Evolutionary conservation across 2,113 vertebrate species (phyloP), one percentile per base, ranked within the genome.

Genomic region (Ceyx melanurus): DNA sequence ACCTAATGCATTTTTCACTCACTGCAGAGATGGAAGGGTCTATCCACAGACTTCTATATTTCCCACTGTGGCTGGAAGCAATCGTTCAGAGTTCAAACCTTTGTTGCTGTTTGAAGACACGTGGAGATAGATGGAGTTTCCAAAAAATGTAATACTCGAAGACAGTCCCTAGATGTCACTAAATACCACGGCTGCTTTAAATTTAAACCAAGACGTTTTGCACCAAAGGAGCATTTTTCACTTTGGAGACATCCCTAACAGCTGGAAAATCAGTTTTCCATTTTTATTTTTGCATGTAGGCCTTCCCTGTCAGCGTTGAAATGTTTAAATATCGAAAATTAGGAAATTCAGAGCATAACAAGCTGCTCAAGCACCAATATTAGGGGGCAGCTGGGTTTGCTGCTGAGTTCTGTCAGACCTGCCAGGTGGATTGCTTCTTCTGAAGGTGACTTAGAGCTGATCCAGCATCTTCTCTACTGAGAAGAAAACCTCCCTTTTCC

Each of bases 131-230:
- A 42, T 10, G 0, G 4, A 37, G 37, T 33, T 90, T 87, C 76
- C 76, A 81, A 42, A 60, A 77, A 15, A 5, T 97, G 97, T 53
- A 96, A 28, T 95, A 54, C 90, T 90, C 12, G 0, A 51, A 76
- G 54, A 31, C 23, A 50, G 86, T 93, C 97, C 94, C 96, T 97
- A 97, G 97, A 96, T 97, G 97, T 97, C 97, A 95, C 94, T 96
- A 53, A 96, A 96, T 71, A 93, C 95, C 95, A 85, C 3, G 46
- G 23, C 86, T 95, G 79, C 26, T 51, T 90, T 85, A 35, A 88
- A 66, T 20, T 21, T 3, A 25, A 71, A 50, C 29, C 58, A 61
- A n/a, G 28, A 2, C 3, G 3, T 26, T 81, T 66, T 31, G 35
- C n/a, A 65, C 5, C 31, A 35, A 26, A 6, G 9, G 11, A 31